Conservation (phyloP, 1,140 invertebrate genomes). For the Homarus americanus region DNA sequence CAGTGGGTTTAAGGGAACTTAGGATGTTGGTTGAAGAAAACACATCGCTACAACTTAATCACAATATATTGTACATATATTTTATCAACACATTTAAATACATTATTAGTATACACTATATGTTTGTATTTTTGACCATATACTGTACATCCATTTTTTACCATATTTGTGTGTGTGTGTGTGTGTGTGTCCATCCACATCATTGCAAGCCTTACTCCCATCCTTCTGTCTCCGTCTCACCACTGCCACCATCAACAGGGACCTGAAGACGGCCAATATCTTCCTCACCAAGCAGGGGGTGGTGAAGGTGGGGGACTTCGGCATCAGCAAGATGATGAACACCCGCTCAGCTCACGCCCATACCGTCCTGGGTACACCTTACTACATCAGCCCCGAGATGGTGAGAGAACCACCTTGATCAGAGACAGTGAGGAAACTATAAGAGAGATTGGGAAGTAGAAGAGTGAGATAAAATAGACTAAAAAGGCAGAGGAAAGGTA, state of each 20-base stretch:
- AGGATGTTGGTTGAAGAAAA: too few species aligned
- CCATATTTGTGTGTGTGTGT: not conserved
- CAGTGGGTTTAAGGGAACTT: too few species aligned
- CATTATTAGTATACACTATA: too few species aligned
- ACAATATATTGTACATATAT: too few species aligned
- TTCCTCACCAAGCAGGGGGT: slow-evolving; percentile 85
- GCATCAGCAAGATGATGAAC: slow-evolving; percentile 88
- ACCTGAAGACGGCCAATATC: slow-evolving; percentile 88
- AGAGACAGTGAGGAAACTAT: too few species aligned
- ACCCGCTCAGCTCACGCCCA: slow-evolving; percentile 84
- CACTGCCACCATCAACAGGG: slow-evolving; percentile 79
- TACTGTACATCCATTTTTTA: too few species aligned
- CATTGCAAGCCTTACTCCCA: not conserved
- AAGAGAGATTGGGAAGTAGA: too few species aligned
- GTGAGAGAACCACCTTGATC: slow-evolving; percentile 16
- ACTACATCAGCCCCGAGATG: slow-evolving; percentile 91
- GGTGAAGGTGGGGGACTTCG: slow-evolving; percentile 88
- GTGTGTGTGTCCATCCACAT: not conserved
- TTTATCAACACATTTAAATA: too few species aligned
- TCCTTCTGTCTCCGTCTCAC: not conserved
- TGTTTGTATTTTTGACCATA: too few species aligned
- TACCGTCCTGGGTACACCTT: slow-evolving; percentile 89
- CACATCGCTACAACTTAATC: too few species aligned
- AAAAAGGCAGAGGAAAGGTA: too few species aligned
- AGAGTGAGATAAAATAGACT: too few species aligned